A percentile compares a stretch with the other conserved stretches of the same genome.
These are phyloP conservation scores for Hippasteria phrygiana DNA, from an alignment of 53 echinoderm and acorn worm species.

Conservation along the genomic window DNA sequence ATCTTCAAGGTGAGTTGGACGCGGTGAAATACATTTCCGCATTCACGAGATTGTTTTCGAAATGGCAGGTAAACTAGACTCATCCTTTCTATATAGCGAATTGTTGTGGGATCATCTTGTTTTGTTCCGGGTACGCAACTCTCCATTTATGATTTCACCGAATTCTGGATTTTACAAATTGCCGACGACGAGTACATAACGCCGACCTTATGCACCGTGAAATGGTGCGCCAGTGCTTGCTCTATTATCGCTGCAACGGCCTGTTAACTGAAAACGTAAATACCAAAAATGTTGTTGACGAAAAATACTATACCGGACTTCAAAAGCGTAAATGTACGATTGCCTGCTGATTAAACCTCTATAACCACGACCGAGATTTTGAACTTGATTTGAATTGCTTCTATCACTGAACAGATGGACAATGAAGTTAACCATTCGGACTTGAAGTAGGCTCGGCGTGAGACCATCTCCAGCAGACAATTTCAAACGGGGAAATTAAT, in stretches of 20 bases:
- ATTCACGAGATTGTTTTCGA: slow-evolving; percentile 19
- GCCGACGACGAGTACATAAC: no score
- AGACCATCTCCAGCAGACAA: neutral
- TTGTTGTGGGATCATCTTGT: neutral
- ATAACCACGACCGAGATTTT: neutral
- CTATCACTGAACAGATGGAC: slow-evolving; percentile 23
- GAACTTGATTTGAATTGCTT: slow-evolving; percentile 37
- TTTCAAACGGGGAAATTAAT: slow-evolving; percentile 55
- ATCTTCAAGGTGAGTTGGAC: neutral
- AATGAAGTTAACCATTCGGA: slow-evolving; percentile 15
- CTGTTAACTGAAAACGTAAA: no score
- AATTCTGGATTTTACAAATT: no score
- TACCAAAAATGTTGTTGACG: no score
- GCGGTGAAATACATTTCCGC: neutral
- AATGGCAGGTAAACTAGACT: neutral
- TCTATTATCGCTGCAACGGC: no score
- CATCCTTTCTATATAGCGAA: neutral
- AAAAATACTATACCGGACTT: no score
- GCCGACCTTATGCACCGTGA: no score
- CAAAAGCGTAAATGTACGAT: no score
- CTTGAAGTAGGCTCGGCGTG: slow-evolving; percentile 4
- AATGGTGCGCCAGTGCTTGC: no score
- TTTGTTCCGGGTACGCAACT: neutral
- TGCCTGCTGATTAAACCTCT: slow-evolving; percentile 41
- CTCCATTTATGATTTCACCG: no score